Percentiles rank a stretch among this genome's conserved stretches.
Evolutionary conservation across 2,797 vertebrate species (phyloP).

Genomic region (Trachops cirrhosus): DNA sequence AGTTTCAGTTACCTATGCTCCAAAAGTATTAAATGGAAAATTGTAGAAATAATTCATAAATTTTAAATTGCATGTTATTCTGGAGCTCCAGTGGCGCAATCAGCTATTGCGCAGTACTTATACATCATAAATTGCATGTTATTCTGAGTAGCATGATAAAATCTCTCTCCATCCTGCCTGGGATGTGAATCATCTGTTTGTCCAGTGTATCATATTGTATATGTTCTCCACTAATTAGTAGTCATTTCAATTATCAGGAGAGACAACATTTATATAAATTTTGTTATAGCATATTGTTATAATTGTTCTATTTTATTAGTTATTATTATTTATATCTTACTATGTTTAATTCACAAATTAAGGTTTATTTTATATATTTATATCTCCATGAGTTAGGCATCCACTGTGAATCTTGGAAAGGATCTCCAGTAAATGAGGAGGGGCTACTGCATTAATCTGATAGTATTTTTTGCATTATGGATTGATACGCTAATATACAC

Average conservation of each 20-base stretch:
- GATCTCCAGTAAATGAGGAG: not conserved
- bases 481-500: not conserved
- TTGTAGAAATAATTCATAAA: not conserved
- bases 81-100: no score
- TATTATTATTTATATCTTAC: not conserved
- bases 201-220: not conserved
- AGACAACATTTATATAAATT: not conserved
- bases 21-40: not conserved
- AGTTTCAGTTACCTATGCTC: not conserved
- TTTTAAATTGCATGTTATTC: not conserved
- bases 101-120: no score
- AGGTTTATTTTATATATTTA: not conserved
- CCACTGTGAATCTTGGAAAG: not conserved
- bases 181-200: not conserved
- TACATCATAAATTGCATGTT: not conserved
- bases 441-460: not conserved
- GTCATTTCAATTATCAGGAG: not conserved
- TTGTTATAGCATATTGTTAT: not conserved
- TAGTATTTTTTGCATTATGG: not conserved
- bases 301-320: not conserved
- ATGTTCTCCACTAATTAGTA: not conserved
- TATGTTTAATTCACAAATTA: not conserved
- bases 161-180: not conserved
- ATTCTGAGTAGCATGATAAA: not conserved
- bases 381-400: not conserved